Evolutionary conservation across 1,140 invertebrate genomes (phyloP), one percentile per base, ranked within the genome.

Genomic region (Drosophila eugracilis): DNA sequence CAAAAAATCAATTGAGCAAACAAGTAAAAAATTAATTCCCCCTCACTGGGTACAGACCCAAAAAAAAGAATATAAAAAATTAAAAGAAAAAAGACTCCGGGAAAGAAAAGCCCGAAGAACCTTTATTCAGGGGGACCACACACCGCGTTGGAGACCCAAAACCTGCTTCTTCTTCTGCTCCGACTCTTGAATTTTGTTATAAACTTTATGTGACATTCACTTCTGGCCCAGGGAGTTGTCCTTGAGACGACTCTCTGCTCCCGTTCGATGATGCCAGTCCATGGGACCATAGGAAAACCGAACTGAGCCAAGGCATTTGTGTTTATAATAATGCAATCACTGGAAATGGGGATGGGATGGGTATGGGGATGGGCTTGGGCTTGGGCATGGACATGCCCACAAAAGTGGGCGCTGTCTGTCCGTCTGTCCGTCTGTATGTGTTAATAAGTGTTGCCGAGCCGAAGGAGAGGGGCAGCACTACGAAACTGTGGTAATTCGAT

Each of bases 1-100:
- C 57, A 71, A 63, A 85, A 83, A 86, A 71, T 67, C 81, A 85
- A 85, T 85, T 85, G 81, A 74, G 62, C 81, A 86, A 86, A 86
- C 81, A 88, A 88, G 67, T 81, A 72, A 83, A 86, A 86, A 88
- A 75, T 86, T 89, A 86, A 86, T 86, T 88, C 83, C 83, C 54
- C 70, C 59, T 78, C 83, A 78, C 34, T 83, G 83, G 60, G 50
- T 74, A 75, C 74, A 49, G 62, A 42, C 52, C 45, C 58, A 58
- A 59, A 67, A 76, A 66, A 49, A 42, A 26, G 22, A 22, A 45
- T 17, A 24, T 45, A 17, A 19, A 50, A 50, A 42, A 47, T 30
- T 36, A 7, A 10, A n/a, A 6, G 12, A n/a, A n/a, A n/a, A n/a
- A n/a, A n/a, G n/a, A n/a, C n/a, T 15, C 15, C 15, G 26, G 45